These are phyloP conservation scores for Morelia viridis DNA, from an alignment of 2,797 vertebrate genomes.

Conservation along the genomic window DNA sequence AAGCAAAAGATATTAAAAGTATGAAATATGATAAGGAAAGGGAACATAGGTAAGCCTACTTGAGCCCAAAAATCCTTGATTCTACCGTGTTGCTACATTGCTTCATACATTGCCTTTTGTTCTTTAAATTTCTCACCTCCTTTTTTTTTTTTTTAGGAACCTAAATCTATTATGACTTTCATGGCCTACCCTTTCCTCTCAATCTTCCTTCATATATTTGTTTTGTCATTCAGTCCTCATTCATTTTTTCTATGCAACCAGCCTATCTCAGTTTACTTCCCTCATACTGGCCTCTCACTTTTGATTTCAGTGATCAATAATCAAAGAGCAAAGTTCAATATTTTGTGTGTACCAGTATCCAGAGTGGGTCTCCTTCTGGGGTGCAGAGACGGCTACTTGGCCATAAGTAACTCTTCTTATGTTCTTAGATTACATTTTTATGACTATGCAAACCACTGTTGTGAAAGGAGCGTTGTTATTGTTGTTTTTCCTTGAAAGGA, in stretches of 20 bases:
- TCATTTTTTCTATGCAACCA: background rate
- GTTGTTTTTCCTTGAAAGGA: no score
- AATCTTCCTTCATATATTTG: background rate
- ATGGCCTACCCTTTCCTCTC: background rate
- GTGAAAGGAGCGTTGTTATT: background rate
- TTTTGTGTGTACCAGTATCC: constrained; percentile 25
- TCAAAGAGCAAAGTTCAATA: constrained; percentile 10
- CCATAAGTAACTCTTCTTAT: background rate
- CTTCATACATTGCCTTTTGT: background rate
- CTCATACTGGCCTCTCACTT: background rate
- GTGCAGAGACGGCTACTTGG: background rate
- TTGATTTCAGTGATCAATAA: background rate
- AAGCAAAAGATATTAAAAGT: background rate
- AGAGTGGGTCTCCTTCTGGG: background rate
- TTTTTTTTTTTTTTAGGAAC: background rate
- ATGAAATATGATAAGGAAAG: background rate
- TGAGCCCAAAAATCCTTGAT: background rate
- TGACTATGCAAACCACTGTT: background rate
- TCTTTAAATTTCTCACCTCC: background rate
- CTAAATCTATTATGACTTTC: background rate
- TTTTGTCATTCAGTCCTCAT: background rate
- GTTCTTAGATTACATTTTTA: background rate
- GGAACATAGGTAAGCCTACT: background rate
- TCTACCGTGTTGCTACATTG: background rate
- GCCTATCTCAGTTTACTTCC: background rate